Conservation (phyloP, 2,113 vertebrate species). For the Hoplias malabaricus region DNA sequence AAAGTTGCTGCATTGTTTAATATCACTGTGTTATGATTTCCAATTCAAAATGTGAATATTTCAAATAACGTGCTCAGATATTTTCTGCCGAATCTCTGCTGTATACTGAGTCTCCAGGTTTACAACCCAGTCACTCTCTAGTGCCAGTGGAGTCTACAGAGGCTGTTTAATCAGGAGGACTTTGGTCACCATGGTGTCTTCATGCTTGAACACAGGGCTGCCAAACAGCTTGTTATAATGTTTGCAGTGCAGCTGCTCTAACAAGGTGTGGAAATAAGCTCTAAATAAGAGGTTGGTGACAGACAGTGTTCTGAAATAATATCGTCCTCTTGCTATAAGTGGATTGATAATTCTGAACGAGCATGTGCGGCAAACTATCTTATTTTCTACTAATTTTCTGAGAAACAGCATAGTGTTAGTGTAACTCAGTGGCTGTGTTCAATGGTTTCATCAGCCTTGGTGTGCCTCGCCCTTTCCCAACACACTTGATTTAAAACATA, state of each 20-base stretch:
- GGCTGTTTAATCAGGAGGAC: slow-evolving; percentile 11
- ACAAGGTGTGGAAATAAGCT: neutral
- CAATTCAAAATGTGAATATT: too few species aligned
- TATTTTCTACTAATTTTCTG: neutral
- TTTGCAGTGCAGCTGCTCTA: neutral
- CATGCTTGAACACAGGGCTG: neutral
- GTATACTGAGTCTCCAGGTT: neutral
- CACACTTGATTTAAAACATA: too few species aligned
- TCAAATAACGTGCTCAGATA: neutral
- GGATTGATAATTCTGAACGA: slow-evolving; percentile 10
- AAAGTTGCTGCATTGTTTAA: too few species aligned
- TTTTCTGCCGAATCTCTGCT: too few species aligned
- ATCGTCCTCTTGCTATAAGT: neutral
- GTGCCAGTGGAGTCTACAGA: neutral
- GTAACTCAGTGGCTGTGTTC: too few species aligned
- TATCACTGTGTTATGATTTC: too few species aligned
- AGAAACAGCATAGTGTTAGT: neutral
- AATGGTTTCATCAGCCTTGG: too few species aligned
- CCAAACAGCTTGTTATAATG: slow-evolving; percentile 22
- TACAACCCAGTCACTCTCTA: neutral
- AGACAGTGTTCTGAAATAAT: neutral
- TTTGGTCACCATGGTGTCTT: slow-evolving; percentile 40
- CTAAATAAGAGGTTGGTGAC: neutral
- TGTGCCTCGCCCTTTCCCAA: too few species aligned
- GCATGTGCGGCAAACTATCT: neutral